A percentile compares a stretch with the other conserved stretches of the same genome.
phyloP scores from a whole-genome alignment of 2,888 invertebrate species.

The Leptinotarsa tumamoca region DNA sequence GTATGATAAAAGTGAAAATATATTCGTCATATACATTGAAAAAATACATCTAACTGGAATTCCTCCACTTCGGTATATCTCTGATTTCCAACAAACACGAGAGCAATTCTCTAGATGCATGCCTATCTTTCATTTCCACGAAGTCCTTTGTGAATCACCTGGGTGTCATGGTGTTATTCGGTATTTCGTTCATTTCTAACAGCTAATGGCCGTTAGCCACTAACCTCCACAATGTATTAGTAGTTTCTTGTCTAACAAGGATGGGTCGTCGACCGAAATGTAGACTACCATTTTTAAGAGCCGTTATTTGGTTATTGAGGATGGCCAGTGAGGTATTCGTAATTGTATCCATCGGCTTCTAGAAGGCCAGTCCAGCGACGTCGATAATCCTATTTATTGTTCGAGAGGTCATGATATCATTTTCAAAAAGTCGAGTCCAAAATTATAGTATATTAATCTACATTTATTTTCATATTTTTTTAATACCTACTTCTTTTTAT shows the following conservation, averaged over 20 bases:
- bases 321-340: slow-evolving; percentile 47
- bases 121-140: neutral
- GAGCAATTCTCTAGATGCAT: neutral
- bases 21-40: neutral
- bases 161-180: slow-evolving; percentile 9
- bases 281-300: slow-evolving; percentile 61
- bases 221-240: slow-evolving; percentile 34
- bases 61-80: neutral
- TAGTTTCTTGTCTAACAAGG: slow-evolving; percentile 35
- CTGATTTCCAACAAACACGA: neutral
- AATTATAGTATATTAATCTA: neutral
- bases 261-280: slow-evolving; percentile 63
- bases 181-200: slow-evolving; percentile 21
- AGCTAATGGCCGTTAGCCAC: slow-evolving; percentile 27
- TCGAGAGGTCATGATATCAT: neutral
- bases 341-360: slow-evolving; percentile 21
- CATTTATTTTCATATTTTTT: too few relatives aligned
- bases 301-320: slow-evolving; percentile 62
- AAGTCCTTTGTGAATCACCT: slow-evolving; percentile 6
- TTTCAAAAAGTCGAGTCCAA: neutral
- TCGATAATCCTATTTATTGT: neutral
- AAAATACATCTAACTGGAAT: neutral
- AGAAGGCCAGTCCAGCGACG: slow-evolving; percentile 11
- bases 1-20: neutral
- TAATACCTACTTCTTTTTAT: too few relatives aligned